Base-by-base conservation (phyloP, 2,888 invertebrate species). In the Lamellibrachia satsuma region DNA sequence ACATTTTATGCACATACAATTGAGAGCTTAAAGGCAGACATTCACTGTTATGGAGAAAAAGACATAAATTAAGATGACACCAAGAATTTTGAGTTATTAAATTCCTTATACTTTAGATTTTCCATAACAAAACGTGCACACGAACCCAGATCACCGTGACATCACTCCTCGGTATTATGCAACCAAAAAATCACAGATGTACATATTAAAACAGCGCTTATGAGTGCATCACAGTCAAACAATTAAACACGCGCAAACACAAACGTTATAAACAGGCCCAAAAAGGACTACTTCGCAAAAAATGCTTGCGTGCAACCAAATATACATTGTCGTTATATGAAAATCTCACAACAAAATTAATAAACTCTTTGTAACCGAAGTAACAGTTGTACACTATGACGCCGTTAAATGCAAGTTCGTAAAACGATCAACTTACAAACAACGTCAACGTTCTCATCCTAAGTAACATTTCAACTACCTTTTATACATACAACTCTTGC, bases 201-300 rank as follows among this genome's bases (percentile, higher is more conserved):
- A 75, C n/a, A 75, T 75, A 75, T 75, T 75, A 75, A 75, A 75
- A 75, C n/a, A 75, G 75, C 75, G 75, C 75, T 75, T 75, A 6
- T 22, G 75, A 75, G 75, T 75, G 75, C 75, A 75, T 75, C 75
- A 75, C 75, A 75, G 75, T 75, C 75, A 75, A 75, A 75, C 75
- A 75, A 15, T 75, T 75, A 75, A 75, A 75, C 75, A 22, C 15
- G 75, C 75, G 1, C 39, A 39, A 75, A 75, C 15, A 15, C 75
- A 75, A 75, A 75, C 75, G 75, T 75, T n/a, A 75, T 39, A 75
- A 75, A 75, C 75, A 75, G 15, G 75, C 75, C 75, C 75, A 75
- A 75, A 75, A 75, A 75, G 75, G 75, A 75, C 75, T 75, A 75
- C 22, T 15, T 22, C 22, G 22, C 75, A 75, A 75, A 75, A 75